Percentiles rank a stretch among this genome's conserved stretches.
These are phyloP conservation scores for Cabera pusaria DNA, from an alignment of 2,888 invertebrate genomes.

Conservation along the genomic window DNA sequence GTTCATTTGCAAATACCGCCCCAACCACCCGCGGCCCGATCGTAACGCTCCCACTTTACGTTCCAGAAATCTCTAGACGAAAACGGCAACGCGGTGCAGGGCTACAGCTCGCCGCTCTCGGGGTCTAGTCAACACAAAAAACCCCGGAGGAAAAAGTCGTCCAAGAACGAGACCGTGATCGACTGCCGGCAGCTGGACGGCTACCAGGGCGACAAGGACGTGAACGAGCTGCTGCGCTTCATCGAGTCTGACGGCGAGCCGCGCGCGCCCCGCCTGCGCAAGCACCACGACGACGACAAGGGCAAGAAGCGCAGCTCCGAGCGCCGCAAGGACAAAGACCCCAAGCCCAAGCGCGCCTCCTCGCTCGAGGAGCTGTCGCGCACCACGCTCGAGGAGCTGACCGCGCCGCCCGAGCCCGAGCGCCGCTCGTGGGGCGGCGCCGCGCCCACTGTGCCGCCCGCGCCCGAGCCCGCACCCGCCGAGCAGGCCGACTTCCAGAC, in stretches of 20 bases:
- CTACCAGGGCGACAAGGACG: conserved; percentile 90
- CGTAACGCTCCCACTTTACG: conserved; percentile 36
- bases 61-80: conserved; percentile 89
- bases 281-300: conserved; percentile 72
- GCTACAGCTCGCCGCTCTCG: conserved; percentile 72
- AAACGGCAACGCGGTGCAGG: conserved; percentile 90
- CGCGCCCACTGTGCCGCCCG: conserved; percentile 71
- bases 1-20: conserved; percentile 3
- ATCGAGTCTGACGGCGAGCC: conserved; percentile 86
- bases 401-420: too few relatives aligned
- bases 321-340: conserved; percentile 69
- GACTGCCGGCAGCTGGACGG: conserved; percentile 88
- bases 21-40: too few relatives aligned
- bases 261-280: conserved; percentile 61
- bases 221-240: conserved; percentile 90
- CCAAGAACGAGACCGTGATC: conserved; percentile 83
- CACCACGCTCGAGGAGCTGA: conserved; percentile 88
- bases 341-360: conserved; percentile 86
- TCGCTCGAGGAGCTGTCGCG: conserved; percentile 92
- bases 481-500: conserved; percentile 91
- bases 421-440: conserved; percentile 50
- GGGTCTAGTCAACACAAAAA: conserved; percentile 81
- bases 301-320: conserved; percentile 79
- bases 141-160: conserved; percentile 83
- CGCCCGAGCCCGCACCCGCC: conserved; percentile 41